These are phyloP conservation scores for Koerneria pararmatus DNA, from an alignment of 2,888 invertebrate genomes.

Conservation along the genomic window DNA sequence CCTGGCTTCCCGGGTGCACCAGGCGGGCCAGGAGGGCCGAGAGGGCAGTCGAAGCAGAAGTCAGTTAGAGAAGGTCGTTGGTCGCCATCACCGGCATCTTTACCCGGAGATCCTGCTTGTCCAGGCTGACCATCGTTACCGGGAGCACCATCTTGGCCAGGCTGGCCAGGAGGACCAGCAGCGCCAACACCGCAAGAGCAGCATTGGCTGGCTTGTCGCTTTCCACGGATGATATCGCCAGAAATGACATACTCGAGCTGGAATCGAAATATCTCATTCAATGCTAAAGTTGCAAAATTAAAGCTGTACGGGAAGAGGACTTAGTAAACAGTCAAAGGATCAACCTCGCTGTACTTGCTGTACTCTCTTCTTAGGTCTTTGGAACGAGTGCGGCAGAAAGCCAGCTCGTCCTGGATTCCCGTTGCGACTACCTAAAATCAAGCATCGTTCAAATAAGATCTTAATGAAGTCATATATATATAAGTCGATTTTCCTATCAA, in stretches of 20 bases:
- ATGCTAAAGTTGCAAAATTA: too few species aligned
- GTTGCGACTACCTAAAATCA: slow-evolving; percentile 8
- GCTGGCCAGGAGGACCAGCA: slow-evolving; percentile 35
- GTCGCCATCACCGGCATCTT: slow-evolving; percentile 29
- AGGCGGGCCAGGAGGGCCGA: slow-evolving; percentile 27
- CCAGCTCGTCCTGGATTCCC: slow-evolving; percentile 14
- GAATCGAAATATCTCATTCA: not conserved
- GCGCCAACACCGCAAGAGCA: slow-evolving; percentile 27
- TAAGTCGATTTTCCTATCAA: too few species aligned
- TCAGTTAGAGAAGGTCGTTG: slow-evolving; percentile 24
- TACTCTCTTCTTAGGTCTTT: slow-evolving; percentile 12
- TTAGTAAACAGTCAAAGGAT: too few species aligned
- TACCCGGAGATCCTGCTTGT: slow-evolving; percentile 37
- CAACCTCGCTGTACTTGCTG: too few species aligned
- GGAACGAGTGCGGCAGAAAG: slow-evolving; percentile 16
- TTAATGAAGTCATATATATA: too few species aligned
- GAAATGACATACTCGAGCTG: slow-evolving; percentile 16
- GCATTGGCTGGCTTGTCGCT: slow-evolving; percentile 16
- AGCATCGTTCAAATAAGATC: too few species aligned
- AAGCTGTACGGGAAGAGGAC: not conserved
- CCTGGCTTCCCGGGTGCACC: slow-evolving; percentile 30
- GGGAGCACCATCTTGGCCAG: slow-evolving; percentile 38
- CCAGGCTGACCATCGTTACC: slow-evolving; percentile 38
- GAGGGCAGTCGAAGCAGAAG: slow-evolving; percentile 41
- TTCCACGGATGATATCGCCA: slow-evolving; percentile 9